Conservation (phyloP, 2,113 vertebrate genomes). For the Seriola dumerili region DNA sequence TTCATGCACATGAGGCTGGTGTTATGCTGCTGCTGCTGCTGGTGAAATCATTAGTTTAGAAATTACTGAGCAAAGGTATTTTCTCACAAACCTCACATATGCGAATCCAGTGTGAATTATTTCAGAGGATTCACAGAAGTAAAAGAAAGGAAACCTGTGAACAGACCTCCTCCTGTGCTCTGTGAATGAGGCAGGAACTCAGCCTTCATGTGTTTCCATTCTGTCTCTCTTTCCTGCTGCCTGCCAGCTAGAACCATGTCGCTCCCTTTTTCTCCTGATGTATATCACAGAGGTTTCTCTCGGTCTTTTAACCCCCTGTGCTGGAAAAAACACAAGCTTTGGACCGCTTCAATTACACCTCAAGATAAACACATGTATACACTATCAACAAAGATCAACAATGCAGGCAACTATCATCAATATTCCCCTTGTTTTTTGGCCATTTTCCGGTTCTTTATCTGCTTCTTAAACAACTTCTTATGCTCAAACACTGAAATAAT, state of each 20-base stretch:
- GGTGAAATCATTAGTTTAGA: slow-evolving; percentile 24
- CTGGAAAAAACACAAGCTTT: too few species aligned
- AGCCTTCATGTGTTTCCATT: slow-evolving; percentile 18
- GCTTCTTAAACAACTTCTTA: background rate
- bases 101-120: slow-evolving; percentile 15
- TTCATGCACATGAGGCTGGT: background rate
- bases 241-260: slow-evolving; percentile 40
- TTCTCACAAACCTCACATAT: slow-evolving; percentile 5
- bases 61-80: slow-evolving; percentile 6
- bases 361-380: background rate
- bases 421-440: background rate
- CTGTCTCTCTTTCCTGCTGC: slow-evolving; percentile 16
- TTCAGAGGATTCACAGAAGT: slow-evolving; percentile 26
- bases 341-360: background rate
- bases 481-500: background rate
- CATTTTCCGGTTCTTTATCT: background rate
- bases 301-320: background rate
- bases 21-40: background rate
- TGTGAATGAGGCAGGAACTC: slow-evolving; percentile 28
- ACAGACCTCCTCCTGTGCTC: slow-evolving; percentile 41
- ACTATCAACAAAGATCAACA: background rate
- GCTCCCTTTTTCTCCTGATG: slow-evolving; percentile 24
- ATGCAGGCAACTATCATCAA: too few species aligned
- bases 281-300: slow-evolving; percentile 29
- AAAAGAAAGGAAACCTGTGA: slow-evolving; percentile 15